Conservation (phyloP, 2,113 vertebrate genomes). For the Cebidichthys violaceus region DNA sequence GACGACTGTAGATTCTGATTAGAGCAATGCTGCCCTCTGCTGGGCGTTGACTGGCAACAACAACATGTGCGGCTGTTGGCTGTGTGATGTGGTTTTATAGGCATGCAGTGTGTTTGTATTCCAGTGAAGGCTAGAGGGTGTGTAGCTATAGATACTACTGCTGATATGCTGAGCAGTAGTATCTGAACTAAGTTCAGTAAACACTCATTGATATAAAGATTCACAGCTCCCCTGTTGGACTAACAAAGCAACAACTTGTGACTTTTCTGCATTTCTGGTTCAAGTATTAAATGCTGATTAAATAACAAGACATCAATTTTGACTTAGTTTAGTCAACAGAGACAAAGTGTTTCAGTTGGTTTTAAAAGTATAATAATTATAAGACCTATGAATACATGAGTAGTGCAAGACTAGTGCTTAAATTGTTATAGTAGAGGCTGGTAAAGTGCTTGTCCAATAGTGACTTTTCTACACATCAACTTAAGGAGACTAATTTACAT, state of each 20-base stretch:
- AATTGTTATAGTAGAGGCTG: neutral
- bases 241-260: neutral
- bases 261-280: neutral
- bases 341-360: neutral
- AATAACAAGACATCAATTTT: too few species aligned
- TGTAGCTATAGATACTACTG: neutral
- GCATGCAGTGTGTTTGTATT: neutral
- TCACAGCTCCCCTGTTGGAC: neutral
- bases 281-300: too few species aligned
- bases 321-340: too few species aligned
- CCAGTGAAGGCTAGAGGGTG: neutral
- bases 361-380: neutral
- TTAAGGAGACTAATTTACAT: neutral
- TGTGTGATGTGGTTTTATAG: neutral
- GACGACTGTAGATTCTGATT: neutral
- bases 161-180: too few species aligned
- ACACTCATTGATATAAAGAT: neutral
- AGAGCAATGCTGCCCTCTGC: neutral
- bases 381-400: neutral
- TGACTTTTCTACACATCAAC: neutral
- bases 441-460: neutral
- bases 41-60: neutral
- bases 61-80: neutral
- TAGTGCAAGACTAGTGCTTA: neutral
- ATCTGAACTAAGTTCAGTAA: too few species aligned